A percentile compares a stretch with the other conserved stretches of the same genome.
Evolutionary conservation across 2,888 invertebrate species (phyloP).

Genomic region (Dorcus parallelipipedus): DNA sequence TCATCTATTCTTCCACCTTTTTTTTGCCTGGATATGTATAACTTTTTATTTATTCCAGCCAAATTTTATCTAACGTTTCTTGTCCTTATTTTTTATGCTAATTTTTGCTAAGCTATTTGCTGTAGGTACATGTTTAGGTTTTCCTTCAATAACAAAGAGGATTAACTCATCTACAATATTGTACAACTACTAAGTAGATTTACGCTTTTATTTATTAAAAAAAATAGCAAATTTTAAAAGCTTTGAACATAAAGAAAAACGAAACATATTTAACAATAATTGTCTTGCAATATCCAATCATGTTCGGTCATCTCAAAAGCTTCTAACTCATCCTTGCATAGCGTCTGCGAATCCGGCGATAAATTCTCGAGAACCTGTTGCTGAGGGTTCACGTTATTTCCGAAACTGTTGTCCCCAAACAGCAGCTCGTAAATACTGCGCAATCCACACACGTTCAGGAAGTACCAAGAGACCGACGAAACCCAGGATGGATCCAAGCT

Average conservation of each 20-base stretch:
- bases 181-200: no score
- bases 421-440: constrained; percentile 93
- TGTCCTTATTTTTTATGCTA: no score
- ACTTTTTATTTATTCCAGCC: no score
- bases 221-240: neutral
- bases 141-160: no score
- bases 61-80: no score
- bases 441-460: constrained; percentile 94
- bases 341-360: constrained; percentile 92
- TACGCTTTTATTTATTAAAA: neutral
- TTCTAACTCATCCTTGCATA: constrained; percentile 98
- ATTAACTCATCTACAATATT: no score
- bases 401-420: constrained; percentile 91
- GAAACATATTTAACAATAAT: neutral
- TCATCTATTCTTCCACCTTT: no score
- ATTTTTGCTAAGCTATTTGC: no score
- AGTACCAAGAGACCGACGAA: constrained; percentile 98
- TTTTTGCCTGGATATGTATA: no score
- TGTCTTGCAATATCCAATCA: constrained; percentile 76
- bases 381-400: constrained; percentile 79
- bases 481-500: constrained; percentile 98
- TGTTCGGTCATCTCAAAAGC: constrained; percentile 92
- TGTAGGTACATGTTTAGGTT: no score
- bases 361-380: constrained; percentile 93
- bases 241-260: neutral